Base-by-base conservation (phyloP, 1,140 invertebrate genomes). In the Trichonephila inaurata region DNA sequence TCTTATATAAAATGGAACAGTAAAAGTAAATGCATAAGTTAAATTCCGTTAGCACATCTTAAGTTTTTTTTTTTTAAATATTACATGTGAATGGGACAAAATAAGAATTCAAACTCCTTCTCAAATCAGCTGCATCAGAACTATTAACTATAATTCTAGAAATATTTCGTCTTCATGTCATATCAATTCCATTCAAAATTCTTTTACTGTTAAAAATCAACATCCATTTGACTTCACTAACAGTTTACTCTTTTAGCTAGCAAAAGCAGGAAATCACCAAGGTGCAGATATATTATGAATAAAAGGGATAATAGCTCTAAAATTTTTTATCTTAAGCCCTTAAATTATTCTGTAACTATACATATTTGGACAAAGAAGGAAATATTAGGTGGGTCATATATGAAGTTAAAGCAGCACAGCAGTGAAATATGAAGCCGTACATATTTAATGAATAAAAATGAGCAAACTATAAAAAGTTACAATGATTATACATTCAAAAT, bases 11-110 rank as follows among this genome's bases (percentile, higher is more conserved):
- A 77, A 33, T 40, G 72, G 72, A 77, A 77, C 40, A 40, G 72
- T 77, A 77, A 77, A 69, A 77, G 72, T 40, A 77, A 77, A 77
- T 77, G 72, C 72, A 77, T 77, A 77, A 77, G 72, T 77, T 77
- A 33, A 77, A 77, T 77, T 69, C 72, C 14, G 24, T 40, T 77
- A 10, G 51, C 51, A 51, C 51, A 51, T 51, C 72, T 18, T 33
- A 77, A 18, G 33, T 28, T 40, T 21, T 77, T 28, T 66, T 62
- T 28, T 28, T 28, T n/a, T n/a, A n/a, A 19, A 19, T 21, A 19
- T 51, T 51, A 51, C 10, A 12, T 69, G 12, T 69, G 5, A 69
- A 69, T 14, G 24, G 24, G 21, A 40, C 14, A 16, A 18, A 18
- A 77, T 14, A 19, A 77, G 18, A 18, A 18, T 72, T 40, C 24